Conservation (phyloP, 2,888 invertebrate species). For the Nemotelus pantherinus region DNA sequence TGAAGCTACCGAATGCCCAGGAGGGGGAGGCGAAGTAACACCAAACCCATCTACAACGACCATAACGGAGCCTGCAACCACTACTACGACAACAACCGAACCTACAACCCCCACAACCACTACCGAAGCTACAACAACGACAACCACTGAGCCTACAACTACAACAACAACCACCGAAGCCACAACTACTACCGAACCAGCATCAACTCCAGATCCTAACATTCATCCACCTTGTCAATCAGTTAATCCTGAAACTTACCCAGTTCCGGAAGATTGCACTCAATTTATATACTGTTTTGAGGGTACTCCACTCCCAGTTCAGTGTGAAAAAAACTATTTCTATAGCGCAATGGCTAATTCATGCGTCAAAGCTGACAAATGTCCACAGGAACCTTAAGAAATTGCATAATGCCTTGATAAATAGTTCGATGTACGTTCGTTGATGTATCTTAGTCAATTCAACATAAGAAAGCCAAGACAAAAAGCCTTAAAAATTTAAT, state of each 20-base stretch:
- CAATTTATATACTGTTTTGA: neutral
- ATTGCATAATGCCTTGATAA: neutral
- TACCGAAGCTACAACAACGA: neutral
- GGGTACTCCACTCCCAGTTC: neutral
- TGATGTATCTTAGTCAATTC: no score
- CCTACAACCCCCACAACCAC: neutral
- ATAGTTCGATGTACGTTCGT: no score
- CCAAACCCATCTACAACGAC: neutral
- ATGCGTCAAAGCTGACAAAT: neutral
- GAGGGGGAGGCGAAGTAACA: neutral
- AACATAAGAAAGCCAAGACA: no score
- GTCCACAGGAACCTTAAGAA: neutral
- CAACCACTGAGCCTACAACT: neutral
- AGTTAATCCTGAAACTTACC: neutral
- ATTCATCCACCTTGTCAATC: neutral
- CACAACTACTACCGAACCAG: neutral
- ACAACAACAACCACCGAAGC: neutral
- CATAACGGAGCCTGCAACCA: neutral
- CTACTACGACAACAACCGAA: conserved; percentile 1
- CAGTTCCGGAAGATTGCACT: neutral
- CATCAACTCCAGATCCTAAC: neutral
- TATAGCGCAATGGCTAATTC: neutral
- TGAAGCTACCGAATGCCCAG: neutral
- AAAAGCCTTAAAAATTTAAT: no score
- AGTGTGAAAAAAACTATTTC: neutral